Conservation (phyloP, 2,113 vertebrate genomes). For the Hippotragus niger region DNA sequence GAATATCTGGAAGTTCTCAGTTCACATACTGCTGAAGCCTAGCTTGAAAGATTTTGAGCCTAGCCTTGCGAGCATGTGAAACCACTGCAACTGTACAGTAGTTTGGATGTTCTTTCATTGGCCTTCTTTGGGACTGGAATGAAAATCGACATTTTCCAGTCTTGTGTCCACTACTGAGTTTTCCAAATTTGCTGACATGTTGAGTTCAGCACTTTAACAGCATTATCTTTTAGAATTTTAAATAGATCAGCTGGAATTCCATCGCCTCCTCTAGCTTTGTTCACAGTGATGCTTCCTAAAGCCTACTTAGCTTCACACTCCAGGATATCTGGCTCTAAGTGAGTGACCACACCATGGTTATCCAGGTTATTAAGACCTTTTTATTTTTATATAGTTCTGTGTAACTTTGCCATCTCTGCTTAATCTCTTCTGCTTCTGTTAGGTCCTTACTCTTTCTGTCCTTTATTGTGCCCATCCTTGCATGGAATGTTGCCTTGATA, state of each 20-base stretch:
- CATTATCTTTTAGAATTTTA: not conserved
- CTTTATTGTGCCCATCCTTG: not conserved
- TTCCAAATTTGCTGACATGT: not conserved
- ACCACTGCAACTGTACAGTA: accelerated
- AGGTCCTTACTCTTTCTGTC: not conserved
- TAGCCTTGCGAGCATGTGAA: not conserved
- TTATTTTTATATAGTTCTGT: not conserved
- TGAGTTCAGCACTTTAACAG: not conserved
- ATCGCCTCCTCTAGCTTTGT: not conserved
- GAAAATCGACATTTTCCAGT: not conserved
- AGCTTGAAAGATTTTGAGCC: not conserved
- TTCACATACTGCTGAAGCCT: not conserved
- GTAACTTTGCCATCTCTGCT: not conserved
- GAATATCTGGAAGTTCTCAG: not conserved
- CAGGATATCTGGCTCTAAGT: not conserved
- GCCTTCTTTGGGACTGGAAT: not conserved
- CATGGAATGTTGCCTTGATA: not conserved
- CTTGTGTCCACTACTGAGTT: not conserved
- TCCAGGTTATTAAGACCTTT: not conserved
- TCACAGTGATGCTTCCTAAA: not conserved
- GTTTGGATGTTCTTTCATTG: not conserved
- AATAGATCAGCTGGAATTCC: not conserved
- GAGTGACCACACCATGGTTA: not conserved
- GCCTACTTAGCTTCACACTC: not conserved
- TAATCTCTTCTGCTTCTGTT: not conserved